These are phyloP conservation scores for Mohoua ochrocephala DNA, from an alignment of 2,113 vertebrate species.

Conservation along the genomic window DNA sequence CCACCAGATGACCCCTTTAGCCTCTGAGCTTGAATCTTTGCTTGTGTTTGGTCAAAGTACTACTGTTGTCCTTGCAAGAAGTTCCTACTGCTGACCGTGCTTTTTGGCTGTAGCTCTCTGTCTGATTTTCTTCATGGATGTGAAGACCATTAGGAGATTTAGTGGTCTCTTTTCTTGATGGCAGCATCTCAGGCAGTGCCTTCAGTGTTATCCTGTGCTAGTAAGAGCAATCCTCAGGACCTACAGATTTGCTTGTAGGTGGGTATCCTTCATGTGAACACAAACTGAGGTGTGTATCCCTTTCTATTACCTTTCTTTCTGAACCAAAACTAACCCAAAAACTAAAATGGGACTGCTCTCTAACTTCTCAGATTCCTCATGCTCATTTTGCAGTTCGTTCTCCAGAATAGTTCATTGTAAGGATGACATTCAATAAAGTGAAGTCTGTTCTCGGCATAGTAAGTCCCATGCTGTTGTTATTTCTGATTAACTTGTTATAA, in stretches of 20 bases:
- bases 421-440: not conserved
- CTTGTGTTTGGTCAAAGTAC: not conserved
- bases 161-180: not conserved
- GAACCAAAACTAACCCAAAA: not conserved
- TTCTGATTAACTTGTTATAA: not conserved
- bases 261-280: not conserved
- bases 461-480: not conserved
- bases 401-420: not conserved
- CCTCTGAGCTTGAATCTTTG: not conserved
- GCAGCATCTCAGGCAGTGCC: not conserved
- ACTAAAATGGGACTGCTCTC: not conserved
- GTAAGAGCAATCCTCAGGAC: not conserved
- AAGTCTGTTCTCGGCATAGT: not conserved
- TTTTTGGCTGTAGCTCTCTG: not conserved
- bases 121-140: rapidly evolving
- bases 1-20: not conserved
- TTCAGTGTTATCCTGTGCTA: not conserved
- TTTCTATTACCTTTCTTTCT: not conserved
- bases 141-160: not conserved
- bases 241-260: not conserved
- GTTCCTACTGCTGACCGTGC: not conserved
- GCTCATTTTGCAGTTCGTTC: not conserved
- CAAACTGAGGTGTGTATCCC: not conserved
- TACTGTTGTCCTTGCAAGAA: not conserved
- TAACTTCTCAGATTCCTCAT: not conserved